Base-by-base conservation (phyloP, 2,797 vertebrate species). In the Champsocephalus esox region DNA sequence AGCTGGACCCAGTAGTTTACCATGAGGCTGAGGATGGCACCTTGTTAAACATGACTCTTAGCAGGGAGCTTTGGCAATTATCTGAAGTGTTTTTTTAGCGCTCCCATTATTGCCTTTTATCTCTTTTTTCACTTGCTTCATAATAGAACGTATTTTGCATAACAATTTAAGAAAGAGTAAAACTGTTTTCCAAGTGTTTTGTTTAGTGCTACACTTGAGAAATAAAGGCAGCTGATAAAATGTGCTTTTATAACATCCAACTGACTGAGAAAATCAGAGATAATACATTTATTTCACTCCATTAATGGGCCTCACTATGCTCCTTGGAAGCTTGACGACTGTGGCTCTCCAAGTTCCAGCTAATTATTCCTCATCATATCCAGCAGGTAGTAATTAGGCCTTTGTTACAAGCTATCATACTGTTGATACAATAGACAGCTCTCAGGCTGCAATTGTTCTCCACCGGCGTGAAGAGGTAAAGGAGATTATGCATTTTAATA, bases 311-410 rank as follows among this genome's bases (percentile, higher is more conserved):
- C 54, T 65, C 19, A 66, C 64, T 64, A 63, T 80, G 68, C 69
- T 88, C 77, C 80, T 81, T 48, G 74, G 61, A 68, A 88, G 75
- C 70, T 90, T 85, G 85, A 87, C 81, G 70, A 92, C 88, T 88
- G 86, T 86, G 84, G 85, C 87, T 88, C 90, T 88, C 78, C 62
- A 74, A 59, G 49, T 91, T 85, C 58, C 66, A 85, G 85, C 86
- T 93, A 93, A 95, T 95, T 94, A 94, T 88, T 90, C 86, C 86
- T 93, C 93, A 92, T 92, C 92, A 89, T 81, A 92, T 94, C 87
- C 89, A 91, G 91, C 94, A 94, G 94, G 92, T 94, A 91, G 93
- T 94, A 95, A 94, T 94, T 92, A 94, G 85, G 79, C 87, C 92
- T 92, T 94, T 94, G 90, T 94, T 90, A 88, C 82, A 78, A 57